A percentile compares a stretch with the other conserved stretches of the same genome.
phyloP scores from a whole-genome alignment of 2,113 vertebrate species.

The Callorhinus ursinus region DNA sequence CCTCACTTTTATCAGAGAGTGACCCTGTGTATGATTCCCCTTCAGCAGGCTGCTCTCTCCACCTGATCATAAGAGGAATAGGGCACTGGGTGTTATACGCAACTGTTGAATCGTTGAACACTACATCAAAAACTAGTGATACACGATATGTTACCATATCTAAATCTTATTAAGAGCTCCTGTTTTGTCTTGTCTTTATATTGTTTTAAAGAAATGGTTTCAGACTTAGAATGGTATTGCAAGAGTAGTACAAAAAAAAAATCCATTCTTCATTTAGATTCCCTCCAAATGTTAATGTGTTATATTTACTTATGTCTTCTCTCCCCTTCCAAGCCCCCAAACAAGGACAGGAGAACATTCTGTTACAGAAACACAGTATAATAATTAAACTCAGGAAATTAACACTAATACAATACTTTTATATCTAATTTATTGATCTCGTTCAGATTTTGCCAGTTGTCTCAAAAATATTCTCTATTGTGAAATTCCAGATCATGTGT shows the following conservation, averaged over 20 bases:
- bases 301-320: neutral
- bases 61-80: no score
- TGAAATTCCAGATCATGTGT: neutral
- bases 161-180: neutral
- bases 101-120: no score
- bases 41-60: neutral
- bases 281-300: neutral
- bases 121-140: no score
- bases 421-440: neutral
- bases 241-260: neutral
- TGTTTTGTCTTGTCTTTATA: neutral
- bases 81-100: no score
- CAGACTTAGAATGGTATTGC: neutral
- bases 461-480: neutral
- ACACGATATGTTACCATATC: neutral
- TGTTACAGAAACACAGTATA: neutral
- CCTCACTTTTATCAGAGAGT: neutral
- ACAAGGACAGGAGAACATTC: neutral
- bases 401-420: neutral
- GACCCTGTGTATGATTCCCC: neutral
- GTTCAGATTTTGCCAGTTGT: neutral
- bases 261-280: neutral
- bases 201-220: neutral
- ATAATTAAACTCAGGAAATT: neutral
- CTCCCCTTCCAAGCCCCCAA: neutral